Conservation (phyloP, 2,113 vertebrate genomes). For the Speoplatyrhinus poulsoni region DNA sequence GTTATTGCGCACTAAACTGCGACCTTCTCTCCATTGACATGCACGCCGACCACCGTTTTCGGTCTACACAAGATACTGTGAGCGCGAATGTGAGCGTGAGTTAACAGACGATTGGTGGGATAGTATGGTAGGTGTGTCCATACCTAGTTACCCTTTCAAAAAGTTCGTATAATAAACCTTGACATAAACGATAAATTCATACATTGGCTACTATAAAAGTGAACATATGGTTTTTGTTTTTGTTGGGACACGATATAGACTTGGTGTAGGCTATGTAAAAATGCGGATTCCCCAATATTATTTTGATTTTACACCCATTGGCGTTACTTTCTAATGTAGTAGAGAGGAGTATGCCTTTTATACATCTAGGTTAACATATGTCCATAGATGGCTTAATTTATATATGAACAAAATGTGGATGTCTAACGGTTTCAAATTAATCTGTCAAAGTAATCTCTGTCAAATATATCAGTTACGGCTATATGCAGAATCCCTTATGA, state of each 20-base stretch:
- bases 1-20: constrained; percentile 39
- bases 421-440: no score
- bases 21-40: constrained; percentile 24
- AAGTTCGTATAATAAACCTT: constrained; percentile 24
- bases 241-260: neutral
- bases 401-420: no score
- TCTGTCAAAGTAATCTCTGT: no score
- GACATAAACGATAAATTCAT: constrained; percentile 30
- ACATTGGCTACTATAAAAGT: neutral
- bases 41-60: constrained; percentile 17
- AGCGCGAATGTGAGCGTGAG: no score
- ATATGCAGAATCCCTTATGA: constrained; percentile 4
- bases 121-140: constrained; percentile 52
- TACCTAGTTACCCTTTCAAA: neutral
- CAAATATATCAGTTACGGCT: no score
- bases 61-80: constrained; percentile 10
- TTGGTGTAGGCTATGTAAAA: no score
- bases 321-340: no score
- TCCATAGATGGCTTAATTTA: no score
- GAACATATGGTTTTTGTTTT: neutral
- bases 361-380: no score
- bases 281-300: no score
- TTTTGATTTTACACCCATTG: no score
- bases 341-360: no score
- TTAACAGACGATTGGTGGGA: constrained; percentile 32